Evolutionary conservation across 2,888 invertebrate species (phyloP).

Genomic region (Drosophila colorata): DNA sequence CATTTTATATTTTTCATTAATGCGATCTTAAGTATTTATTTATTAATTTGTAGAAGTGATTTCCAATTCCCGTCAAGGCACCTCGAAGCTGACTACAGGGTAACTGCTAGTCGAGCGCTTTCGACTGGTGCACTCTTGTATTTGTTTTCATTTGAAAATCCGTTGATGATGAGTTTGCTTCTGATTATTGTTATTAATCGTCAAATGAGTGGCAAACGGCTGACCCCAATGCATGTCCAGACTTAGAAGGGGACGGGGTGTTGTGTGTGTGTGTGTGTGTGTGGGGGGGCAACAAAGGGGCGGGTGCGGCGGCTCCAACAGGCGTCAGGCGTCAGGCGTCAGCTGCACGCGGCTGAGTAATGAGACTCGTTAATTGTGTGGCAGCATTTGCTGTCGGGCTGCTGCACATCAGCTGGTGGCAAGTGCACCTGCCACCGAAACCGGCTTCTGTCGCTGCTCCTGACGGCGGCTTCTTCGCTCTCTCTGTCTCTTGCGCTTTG

Average conservation of each 20-base stretch:
- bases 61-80: too few species aligned
- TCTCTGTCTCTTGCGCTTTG: background rate
- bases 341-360: constrained; percentile 60
- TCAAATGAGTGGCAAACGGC: constrained; percentile 51
- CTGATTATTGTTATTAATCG: constrained; percentile 63
- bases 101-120: background rate
- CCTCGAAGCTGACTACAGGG: background rate
- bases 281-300: background rate
- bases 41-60: too few species aligned
- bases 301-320: background rate
- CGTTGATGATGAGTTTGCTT: constrained; percentile 6
- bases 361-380: constrained; percentile 66
- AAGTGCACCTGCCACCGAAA: constrained; percentile 59
- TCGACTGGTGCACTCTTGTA: background rate
- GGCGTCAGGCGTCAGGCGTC: constrained; percentile 54
- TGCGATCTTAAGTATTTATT: too few species aligned
- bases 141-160: constrained; percentile 22
- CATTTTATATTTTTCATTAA: too few species aligned
- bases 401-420: constrained; percentile 35
- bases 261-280: background rate
- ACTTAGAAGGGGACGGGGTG: too few species aligned
- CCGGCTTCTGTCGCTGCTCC: constrained; percentile 45
- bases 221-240: constrained; percentile 53
- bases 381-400: constrained; percentile 18
- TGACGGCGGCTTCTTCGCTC: background rate